Base-by-base conservation (phyloP, 23 tunicate species). In the Corella eumyota region DNA sequence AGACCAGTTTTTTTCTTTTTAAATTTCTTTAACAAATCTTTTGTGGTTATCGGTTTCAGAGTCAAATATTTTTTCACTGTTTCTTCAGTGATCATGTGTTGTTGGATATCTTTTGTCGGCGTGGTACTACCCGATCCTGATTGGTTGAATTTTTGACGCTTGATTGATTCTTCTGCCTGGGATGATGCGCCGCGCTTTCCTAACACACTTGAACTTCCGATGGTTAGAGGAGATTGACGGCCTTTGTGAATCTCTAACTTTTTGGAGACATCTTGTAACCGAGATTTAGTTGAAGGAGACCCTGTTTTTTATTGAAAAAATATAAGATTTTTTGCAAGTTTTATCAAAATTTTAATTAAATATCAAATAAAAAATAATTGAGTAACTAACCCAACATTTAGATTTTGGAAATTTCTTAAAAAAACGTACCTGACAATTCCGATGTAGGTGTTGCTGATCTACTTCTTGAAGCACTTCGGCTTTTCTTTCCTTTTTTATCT, bases 21-120 rank as follows among this genome's bases (percentile, higher is more conserved):
- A 34, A 90, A 90, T 36, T 90, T 90, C 47, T 90, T 90, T 60
- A 90, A 45, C 60, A 90, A 60, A 51, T 90, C 85, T 40, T 77
- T 75, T 6, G 80, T 81, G 0, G 97, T 90, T 3, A 90, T 80
- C 0, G 97, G 97, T 66, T 90, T 90, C 51, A 61, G 85, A 21
- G 78, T 76, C 30, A 88, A 62, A 38, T 67, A 73, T 27, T 74
- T 63, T 24, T 82, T 37, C 15, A 88, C 86, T 3, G 90, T 66
- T 27, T 88, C 97, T 32, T 73, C 81, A 17, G 86, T 73, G 26
- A 88, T 79, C 4, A 60, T 81, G 38, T 62, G 52, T 36, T 71
- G 79, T 0, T 56, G 40, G 28, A 44, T 7, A 15, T 76, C 82
- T 56, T 60, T 84, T 19, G 78, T 69, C 4, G 83, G 77, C 4